Conservation (phyloP, 1,140 invertebrate genomes). For the Argopecten irradians region DNA sequence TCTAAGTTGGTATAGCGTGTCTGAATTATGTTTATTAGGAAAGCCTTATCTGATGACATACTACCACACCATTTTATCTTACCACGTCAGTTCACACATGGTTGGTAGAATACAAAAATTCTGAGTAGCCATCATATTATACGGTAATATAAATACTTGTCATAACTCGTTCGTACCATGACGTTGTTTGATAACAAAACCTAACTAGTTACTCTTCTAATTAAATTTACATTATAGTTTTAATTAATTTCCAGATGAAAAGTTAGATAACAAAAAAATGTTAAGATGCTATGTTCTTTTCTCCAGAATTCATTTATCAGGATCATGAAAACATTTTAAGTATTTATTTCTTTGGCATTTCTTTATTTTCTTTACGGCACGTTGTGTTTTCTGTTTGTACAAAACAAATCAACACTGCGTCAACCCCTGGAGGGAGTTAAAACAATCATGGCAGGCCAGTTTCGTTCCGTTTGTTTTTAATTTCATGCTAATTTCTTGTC, state of each 20-base stretch:
- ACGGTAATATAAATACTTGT: not conserved
- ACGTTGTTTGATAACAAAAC: not conserved
- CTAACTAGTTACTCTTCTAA: not conserved
- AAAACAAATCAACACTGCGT: not conserved
- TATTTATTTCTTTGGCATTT: constrained; percentile 4
- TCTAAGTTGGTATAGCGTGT: too few species aligned
- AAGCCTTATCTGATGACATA: too few species aligned
- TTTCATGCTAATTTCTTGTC: constrained; percentile 18
- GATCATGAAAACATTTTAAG: constrained; percentile 22
- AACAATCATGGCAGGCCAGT: constrained; percentile 8
- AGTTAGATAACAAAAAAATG: not conserved
- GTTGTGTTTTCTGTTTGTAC: constrained; percentile 17
- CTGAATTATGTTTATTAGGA: too few species aligned
- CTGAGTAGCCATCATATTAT: not conserved
- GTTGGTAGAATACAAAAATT: not conserved
- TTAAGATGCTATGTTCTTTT: not conserved
- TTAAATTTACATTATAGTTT: not conserved
- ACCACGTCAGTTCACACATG: not conserved
- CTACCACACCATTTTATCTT: not conserved
- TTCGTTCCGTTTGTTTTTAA: constrained; percentile 22
- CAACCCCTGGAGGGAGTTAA: not conserved
- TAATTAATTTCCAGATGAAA: not conserved
- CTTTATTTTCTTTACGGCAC: constrained; percentile 9
- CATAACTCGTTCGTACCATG: not conserved
- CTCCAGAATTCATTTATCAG: not conserved